Evolutionary conservation across 2,888 invertebrate genomes (phyloP).

Genomic region (Oconnorella tubifera): DNA sequence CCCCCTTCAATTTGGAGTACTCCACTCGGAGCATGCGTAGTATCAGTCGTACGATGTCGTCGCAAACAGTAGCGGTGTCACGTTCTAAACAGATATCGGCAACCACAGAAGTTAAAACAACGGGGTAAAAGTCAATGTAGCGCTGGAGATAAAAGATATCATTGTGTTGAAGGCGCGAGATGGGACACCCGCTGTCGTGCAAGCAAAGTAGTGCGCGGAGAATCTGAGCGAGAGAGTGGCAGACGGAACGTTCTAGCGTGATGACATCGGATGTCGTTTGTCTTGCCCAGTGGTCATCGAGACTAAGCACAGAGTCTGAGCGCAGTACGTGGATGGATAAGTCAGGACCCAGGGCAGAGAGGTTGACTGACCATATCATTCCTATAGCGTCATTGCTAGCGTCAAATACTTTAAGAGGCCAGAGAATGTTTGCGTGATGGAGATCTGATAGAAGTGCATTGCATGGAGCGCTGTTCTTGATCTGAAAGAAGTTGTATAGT

Average conservation of each 20-base stretch:
- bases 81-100: slow-evolving; percentile 11
- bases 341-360: too few relatives aligned
- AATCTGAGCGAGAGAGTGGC: slow-evolving; percentile 9
- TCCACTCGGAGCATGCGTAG: slow-evolving; percentile 5
- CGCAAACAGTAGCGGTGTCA: slow-evolving; percentile 4
- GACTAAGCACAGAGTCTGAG: background rate
- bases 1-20: background rate
- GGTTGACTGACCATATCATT: too few relatives aligned
- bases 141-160: slow-evolving; percentile 9
- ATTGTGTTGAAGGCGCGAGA: background rate
- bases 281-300: background rate
- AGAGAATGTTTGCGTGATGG: background rate
- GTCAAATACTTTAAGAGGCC: background rate
- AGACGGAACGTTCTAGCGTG: slow-evolving; percentile 7
- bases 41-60: slow-evolving; percentile 1
- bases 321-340: background rate
- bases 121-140: background rate
- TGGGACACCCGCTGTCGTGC: slow-evolving; percentile 7
- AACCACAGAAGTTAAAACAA: background rate
- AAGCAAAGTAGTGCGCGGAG: slow-evolving; percentile 14
- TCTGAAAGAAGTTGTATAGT: too few relatives aligned
- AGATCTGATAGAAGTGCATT: background rate
- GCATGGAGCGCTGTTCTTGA: too few relatives aligned
- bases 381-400: background rate
- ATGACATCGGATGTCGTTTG: background rate